These are phyloP conservation scores for Eupithecia dodoneata DNA, from an alignment of 2,888 invertebrate species.

Conservation along the genomic window DNA sequence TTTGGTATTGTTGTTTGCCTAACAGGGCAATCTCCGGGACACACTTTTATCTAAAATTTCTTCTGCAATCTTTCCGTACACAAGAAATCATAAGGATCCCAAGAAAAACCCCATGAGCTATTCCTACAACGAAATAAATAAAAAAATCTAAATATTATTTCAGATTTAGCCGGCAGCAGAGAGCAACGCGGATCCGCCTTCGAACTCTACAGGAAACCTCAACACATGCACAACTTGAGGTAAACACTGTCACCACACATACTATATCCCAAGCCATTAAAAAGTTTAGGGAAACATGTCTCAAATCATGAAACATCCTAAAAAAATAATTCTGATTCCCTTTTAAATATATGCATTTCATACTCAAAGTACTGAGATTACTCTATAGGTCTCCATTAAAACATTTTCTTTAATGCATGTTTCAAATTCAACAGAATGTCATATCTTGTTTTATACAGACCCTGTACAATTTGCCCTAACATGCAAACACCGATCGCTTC, in stretches of 20 bases:
- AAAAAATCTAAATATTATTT: constrained; percentile 6
- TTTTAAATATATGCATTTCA: not conserved
- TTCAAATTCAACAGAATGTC: constrained; percentile 43
- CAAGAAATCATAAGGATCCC: not conserved
- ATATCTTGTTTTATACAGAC: constrained; percentile 53
- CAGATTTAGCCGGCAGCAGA: constrained; percentile 91
- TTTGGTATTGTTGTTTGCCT: no score
- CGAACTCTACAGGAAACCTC: constrained; percentile 95
- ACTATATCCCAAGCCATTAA: constrained; percentile 9
- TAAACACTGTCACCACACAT: constrained; percentile 62
- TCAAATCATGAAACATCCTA: constrained; percentile 2
- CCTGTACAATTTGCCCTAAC: constrained; percentile 84
- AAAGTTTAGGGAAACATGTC: constrained; percentile 12
- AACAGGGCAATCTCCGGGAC: not conserved
- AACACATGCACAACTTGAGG: constrained; percentile 93
- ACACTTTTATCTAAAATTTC: not conserved
- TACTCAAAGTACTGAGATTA: constrained; percentile 6
- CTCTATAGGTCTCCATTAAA: not conserved
- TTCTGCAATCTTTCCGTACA: not conserved
- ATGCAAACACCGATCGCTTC: constrained; percentile 85
- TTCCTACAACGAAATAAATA: not conserved
- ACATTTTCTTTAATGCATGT: constrained; percentile 61
- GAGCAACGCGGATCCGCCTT: constrained; percentile 98
- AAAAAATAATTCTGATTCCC: not conserved
- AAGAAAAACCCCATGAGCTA: not conserved